Evolutionary conservation across 2,113 vertebrate genomes (phyloP).

Genomic region (Xenopus laevis): DNA sequence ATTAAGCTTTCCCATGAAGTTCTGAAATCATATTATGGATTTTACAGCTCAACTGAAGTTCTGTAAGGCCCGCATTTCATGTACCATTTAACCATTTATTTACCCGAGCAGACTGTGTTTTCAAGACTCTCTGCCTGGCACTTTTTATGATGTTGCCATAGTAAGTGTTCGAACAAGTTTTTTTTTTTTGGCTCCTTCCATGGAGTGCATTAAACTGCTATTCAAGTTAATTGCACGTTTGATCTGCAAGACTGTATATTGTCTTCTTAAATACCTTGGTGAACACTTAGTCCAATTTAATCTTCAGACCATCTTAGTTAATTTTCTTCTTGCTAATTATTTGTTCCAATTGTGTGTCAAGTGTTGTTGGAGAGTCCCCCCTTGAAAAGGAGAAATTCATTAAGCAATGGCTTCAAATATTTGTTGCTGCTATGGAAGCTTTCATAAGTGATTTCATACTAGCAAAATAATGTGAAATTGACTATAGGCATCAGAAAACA

Average conservation of each 20-base stretch:
- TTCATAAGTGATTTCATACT: not conserved
- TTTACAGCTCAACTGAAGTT: slow-evolving; percentile 58
- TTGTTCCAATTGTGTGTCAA: slow-evolving; percentile 57
- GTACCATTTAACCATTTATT: slow-evolving; percentile 44
- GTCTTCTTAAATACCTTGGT: slow-evolving; percentile 51
- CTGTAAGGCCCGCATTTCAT: slow-evolving; percentile 55
- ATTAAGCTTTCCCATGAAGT: slow-evolving; percentile 77
- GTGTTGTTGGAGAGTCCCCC: slow-evolving; percentile 53
- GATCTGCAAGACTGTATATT: slow-evolving; percentile 52
- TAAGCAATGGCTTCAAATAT: slow-evolving; percentile 57
- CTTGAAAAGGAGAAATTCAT: slow-evolving; percentile 56
- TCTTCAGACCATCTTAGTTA: slow-evolving; percentile 58
- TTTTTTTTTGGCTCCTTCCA: slow-evolving; percentile 53
- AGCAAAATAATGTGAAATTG: slow-evolving; percentile 1
- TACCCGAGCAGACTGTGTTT: not conserved
- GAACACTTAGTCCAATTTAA: slow-evolving; percentile 59
- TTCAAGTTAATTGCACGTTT: slow-evolving; percentile 58
- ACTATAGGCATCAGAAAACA: slow-evolving; percentile 51
- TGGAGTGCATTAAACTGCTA: slow-evolving; percentile 58
- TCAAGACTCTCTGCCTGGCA: not conserved
- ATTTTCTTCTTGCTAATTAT: slow-evolving; percentile 56
- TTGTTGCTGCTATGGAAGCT: slow-evolving; percentile 45
- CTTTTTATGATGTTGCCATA: slow-evolving; percentile 2
- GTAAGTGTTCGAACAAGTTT: slow-evolving; percentile 6
- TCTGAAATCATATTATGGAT: slow-evolving; percentile 67